Evolutionary conservation across 2,797 vertebrate species (phyloP), one percentile per base, ranked within the genome.

Genomic region (Discoglossus pictus): DNA sequence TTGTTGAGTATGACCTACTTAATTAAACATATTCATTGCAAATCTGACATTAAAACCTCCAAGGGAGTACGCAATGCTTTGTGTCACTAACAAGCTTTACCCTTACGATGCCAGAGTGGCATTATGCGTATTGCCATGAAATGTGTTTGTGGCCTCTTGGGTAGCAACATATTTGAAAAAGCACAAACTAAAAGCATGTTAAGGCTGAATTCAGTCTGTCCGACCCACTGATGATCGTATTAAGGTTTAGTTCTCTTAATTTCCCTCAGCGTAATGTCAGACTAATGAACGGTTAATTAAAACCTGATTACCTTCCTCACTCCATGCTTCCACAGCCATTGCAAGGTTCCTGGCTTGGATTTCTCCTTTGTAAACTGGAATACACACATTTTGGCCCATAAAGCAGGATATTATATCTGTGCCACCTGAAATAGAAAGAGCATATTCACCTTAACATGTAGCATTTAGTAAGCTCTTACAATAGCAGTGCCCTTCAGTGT

Each of bases 321-420:
- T 81, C 97, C 97, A 98, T 0, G 93, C 90, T 77, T 99, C 93
- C 47, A 98, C 85, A 1, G 93, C 93, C 93, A 98, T 98, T 62
- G 90, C 96, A 12, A 99, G 90, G 79, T 98, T 97, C 36, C 95
- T 86, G 5, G 92, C 91, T 82, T 98, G 96, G 71, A 99, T 96
- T 83, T 99, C 97, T 1, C 97, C 97, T 62, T 87, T 92, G 78
- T 95, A 90, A 71, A 98, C 94, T 0, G 94, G 95, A 35, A 99
- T 81, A 2, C 89, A 89, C 2, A 88, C 78, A 67, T 98, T 98
- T 79, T 98, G 95, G 56, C 97, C 96, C 93, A 98, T 92, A 80
- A 99, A 99, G 83, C 95, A 98, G 0, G 95, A 96, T 78, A 99
- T 83, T 0, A 98, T 98, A 80, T 99, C 96, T 0, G 96, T 99